Percentiles rank a stretch among this genome's conserved stretches.
phyloP scores from a whole-genome alignment of 2,797 vertebrate species.

The Lerista edwardsae region DNA sequence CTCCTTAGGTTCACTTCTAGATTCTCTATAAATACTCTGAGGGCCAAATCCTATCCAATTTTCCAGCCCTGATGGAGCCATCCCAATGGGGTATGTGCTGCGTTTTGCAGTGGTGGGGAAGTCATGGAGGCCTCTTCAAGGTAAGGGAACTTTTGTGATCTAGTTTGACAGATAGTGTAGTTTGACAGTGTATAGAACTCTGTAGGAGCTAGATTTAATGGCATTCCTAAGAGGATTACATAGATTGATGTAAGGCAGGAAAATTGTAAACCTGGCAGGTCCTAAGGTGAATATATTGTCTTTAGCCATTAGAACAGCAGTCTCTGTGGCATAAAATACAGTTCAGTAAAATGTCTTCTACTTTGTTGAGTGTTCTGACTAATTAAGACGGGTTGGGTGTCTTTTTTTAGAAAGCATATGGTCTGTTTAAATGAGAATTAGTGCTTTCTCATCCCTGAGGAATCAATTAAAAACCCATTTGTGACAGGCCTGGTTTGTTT shows the following conservation, averaged over 20 bases:
- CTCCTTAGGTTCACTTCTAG: neutral
- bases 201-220: neutral
- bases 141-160: neutral
- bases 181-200: neutral
- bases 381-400: neutral
- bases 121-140: no score
- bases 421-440: slow-evolving; percentile 18
- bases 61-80: no score
- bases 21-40: neutral
- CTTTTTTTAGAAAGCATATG: neutral
- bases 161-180: neutral
- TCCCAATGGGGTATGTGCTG: no score
- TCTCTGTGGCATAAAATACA: neutral
- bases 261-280: neutral
- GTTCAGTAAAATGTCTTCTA: neutral
- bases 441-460: neutral
- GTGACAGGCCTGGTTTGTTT: slow-evolving; percentile 1
- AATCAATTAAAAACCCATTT: neutral
- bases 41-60: no score
- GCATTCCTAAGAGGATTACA: neutral
- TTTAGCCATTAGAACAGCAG: neutral
- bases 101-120: no score
- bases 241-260: neutral
- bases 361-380: slow-evolving; percentile 1
- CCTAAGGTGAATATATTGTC: neutral